Base-by-base conservation (phyloP, 92 coral and sea anemone species). In the Pocillopora meandrina region DNA sequence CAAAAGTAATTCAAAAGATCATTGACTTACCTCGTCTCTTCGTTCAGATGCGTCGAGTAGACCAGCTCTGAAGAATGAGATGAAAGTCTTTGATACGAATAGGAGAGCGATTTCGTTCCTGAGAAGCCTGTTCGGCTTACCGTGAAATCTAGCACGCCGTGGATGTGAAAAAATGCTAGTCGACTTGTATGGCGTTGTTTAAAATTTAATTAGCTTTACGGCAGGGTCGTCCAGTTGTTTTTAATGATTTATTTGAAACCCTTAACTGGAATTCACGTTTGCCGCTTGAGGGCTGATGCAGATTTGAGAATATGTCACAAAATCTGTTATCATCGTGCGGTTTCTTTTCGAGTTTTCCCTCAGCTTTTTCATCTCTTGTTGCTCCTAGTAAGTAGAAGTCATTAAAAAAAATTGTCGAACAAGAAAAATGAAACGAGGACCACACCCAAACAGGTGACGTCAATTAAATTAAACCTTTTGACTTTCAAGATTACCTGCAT, bases 181-280 rank as follows among this genome's bases (percentile, higher is more conserved):
- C 70, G 77, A 69, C 61, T 0, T 26, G 31, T 26, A 33, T 21
- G 59, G 79, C 86, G 86, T 83, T 83, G 73, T 72, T 83, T 83
- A 83, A 83, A 83, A 36, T 73, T 83, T 83, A 83, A 83, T 83
- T 73, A 83, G 73, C 86, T 71, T 71, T 49, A 62, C 60, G 42
- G 35, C 47, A 61, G 47, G 33, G 17, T 71, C 52, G 52, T 42
- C 8, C 52, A 42, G 52, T 42, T 42, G 52, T 61, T 65, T 49
- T 64, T 47, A 74, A 83, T 83, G 80, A 83, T 83, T 83, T 49
- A 74, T 83, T 72, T 34, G 19, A 64, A 81, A 56, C 52, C 49
- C 11, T 58, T 15, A 21, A 72, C 61, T 63, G 47, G 16, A 42
- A 65, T 83, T 19, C 69, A n/a, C 17, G 11, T 52, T 64, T 34